phyloP scores from a whole-genome alignment of 2,797 vertebrate genomes.

The Picus viridis region DNA sequence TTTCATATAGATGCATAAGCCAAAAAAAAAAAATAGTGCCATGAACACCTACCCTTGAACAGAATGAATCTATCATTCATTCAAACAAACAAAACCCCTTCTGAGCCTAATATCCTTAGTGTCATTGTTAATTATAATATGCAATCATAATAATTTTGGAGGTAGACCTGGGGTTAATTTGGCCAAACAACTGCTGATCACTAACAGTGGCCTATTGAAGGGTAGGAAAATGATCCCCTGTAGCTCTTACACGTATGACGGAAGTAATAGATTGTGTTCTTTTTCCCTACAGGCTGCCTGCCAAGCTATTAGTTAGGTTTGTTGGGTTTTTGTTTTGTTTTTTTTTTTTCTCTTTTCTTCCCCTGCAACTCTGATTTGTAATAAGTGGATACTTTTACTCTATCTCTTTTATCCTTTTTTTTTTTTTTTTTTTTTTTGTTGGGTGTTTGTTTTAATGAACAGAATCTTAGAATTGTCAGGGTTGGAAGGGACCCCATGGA shows the following conservation, averaged over 20 bases:
- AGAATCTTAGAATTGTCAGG: too few relatives aligned
- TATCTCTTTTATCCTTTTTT: not conserved
- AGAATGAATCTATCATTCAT: not conserved
- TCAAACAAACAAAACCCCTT: slow-evolving; percentile 45
- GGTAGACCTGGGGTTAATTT: slow-evolving; percentile 62
- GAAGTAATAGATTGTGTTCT: slow-evolving; percentile 47
- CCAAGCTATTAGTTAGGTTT: slow-evolving; percentile 10
- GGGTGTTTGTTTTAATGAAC: not conserved
- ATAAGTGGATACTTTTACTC: slow-evolving; percentile 16
- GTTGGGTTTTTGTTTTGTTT: too few relatives aligned
- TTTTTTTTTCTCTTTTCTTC: not conserved
- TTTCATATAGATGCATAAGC: not conserved
- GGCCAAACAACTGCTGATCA: slow-evolving; percentile 29
- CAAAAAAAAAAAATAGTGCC: not conserved
- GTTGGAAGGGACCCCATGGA: too few relatives aligned
- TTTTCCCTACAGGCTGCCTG: slow-evolving; percentile 27
- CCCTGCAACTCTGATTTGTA: not conserved
- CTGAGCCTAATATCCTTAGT: slow-evolving; percentile 58
- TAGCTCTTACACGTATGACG: slow-evolving; percentile 5
- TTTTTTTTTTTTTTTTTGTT: not conserved
- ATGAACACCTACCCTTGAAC: not conserved
- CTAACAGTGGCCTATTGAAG: slow-evolving; percentile 23
- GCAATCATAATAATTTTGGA: slow-evolving; percentile 46
- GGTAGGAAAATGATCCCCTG: slow-evolving; percentile 11
- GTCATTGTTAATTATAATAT: slow-evolving; percentile 41